Evolutionary conservation across 2,113 vertebrate genomes (phyloP).

Genomic region (Paracanthobrama guichenoti): DNA sequence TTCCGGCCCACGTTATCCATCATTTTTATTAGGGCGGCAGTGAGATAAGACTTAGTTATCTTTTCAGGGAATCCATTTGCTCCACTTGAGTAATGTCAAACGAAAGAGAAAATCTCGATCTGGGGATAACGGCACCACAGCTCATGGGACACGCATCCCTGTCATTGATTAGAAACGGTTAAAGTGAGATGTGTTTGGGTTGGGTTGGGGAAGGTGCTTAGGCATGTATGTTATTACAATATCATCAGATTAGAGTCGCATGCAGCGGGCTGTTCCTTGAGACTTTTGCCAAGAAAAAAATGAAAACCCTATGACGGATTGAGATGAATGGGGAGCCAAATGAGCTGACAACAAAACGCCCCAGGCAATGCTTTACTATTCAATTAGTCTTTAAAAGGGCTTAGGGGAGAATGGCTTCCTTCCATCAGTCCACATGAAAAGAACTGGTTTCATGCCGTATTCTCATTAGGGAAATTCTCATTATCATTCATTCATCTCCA

Average conservation of each 20-base stretch:
- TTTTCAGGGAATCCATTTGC: slow-evolving; percentile 74
- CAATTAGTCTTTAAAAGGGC: slow-evolving; percentile 80
- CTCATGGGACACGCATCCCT: neutral
- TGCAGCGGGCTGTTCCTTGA: slow-evolving; percentile 66
- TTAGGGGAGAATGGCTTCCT: slow-evolving; percentile 72
- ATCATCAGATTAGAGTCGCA: slow-evolving; percentile 66
- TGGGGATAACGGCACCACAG: neutral
- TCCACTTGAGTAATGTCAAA: slow-evolving; percentile 66
- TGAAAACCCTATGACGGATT: slow-evolving; percentile 71
- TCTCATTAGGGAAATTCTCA: slow-evolving; percentile 76
- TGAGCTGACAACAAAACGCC: slow-evolving; percentile 77
- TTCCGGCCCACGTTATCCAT: slow-evolving; percentile 76
- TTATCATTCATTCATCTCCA: slow-evolving; percentile 70
- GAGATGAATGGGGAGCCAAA: slow-evolving; percentile 78
- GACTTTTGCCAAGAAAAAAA: slow-evolving; percentile 54
- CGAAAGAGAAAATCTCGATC: slow-evolving; percentile 50
- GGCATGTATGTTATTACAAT: slow-evolving; percentile 20
- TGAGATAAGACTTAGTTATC: slow-evolving; percentile 78
- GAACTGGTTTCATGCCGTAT: slow-evolving; percentile 69
- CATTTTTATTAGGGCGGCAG: slow-evolving; percentile 77
- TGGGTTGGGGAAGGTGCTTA: neutral
- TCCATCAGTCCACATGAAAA: slow-evolving; percentile 76
- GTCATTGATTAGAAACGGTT: slow-evolving; percentile 26
- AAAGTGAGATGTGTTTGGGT: slow-evolving; percentile 41
- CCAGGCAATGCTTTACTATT: slow-evolving; percentile 75